Conservation (phyloP, 1,140 invertebrate species). For the Drosophila tristis region DNA sequence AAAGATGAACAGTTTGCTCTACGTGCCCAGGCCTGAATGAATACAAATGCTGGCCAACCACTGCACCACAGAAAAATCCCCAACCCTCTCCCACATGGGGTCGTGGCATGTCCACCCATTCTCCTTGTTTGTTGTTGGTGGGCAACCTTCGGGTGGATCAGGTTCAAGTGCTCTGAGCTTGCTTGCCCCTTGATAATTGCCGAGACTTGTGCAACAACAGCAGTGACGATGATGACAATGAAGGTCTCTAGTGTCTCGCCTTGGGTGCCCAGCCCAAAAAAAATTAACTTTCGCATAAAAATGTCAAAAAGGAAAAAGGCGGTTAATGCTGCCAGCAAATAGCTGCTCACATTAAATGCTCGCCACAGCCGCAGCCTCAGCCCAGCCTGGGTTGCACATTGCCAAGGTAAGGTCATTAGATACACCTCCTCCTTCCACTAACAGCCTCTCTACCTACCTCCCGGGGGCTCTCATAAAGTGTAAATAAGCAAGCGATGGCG, state of each 20-base stretch:
- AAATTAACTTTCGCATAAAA: slow-evolving; percentile 56
- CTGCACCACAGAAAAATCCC: neutral
- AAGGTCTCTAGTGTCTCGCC: slow-evolving; percentile 55
- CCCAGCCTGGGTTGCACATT: slow-evolving; percentile 30
- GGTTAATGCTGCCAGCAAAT: slow-evolving; percentile 48
- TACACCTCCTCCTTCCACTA: slow-evolving; percentile 9
- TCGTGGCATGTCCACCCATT: slow-evolving; percentile 21
- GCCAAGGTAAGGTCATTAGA: slow-evolving; percentile 52
- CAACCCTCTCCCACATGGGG: neutral
- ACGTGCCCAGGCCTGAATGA: slow-evolving; percentile 42
- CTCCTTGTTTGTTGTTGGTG: slow-evolving; percentile 60
- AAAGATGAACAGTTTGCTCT: slow-evolving; percentile 44
- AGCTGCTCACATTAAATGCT: slow-evolving; percentile 23
- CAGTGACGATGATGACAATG: slow-evolving; percentile 26
- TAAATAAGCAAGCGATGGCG: slow-evolving; percentile 45
- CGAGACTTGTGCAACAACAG: slow-evolving; percentile 54
- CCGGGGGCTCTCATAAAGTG: slow-evolving; percentile 24
- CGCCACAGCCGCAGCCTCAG: neutral
- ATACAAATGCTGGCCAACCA: slow-evolving; percentile 1
- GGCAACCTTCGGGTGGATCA: slow-evolving; percentile 63
- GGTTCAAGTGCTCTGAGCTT: slow-evolving; percentile 64
- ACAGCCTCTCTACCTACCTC: neutral
- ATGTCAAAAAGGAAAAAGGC: slow-evolving; percentile 50
- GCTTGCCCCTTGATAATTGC: slow-evolving; percentile 67
- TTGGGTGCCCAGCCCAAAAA: slow-evolving; percentile 35